Evolutionary conservation across 2,888 invertebrate species (phyloP), one percentile per base, ranked within the genome.

Genomic region (Adelognathus sp.): DNA sequence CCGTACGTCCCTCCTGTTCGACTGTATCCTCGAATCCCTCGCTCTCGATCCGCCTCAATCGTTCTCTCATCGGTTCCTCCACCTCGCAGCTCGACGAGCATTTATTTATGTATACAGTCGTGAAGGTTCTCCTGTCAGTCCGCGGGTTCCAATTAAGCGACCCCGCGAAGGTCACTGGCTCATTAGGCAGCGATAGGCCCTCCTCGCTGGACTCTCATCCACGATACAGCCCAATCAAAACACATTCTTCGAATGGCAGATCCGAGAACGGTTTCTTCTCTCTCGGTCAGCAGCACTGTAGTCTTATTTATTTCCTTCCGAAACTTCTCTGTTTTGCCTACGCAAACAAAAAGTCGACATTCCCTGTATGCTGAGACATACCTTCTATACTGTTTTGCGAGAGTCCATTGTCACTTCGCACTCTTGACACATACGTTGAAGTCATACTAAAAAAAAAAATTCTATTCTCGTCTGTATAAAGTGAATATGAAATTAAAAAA

Each of bases 161-260:
- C 81, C 79, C 71, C 76, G 79, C 83, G 77, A 79, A 83, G 86
- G 82, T 84, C 83, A 84, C 82, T 83, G 82, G 84, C 78, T 82
- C 74, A 81, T 81, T 81, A 79, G 71, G 54, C 84, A 85, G 84
- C 83, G 85, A 87, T 87, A 83, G 84, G 76, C 82, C 80, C 83
- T 66, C 67, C 67, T 50, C 27, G 66, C 18, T 63, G 7, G 52
- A 63, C 56, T 52, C 44, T 33, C 54, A 52, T 61, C 54, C 41
- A 31, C 18, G 31, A 46, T 70, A 21, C 24, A 31, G 18, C 36
- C 72, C 80, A 82, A 82, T 82, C 82, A 82, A 78, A 80, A 61
- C 50, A 80, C 80, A 81, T 82, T 82, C 81, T 81, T 81, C 69
- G 54, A 46, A 44, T 66, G 9, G 58, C 50, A 41, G 31, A 24